Conservation (phyloP, 2,113 vertebrate species). For the Talpa occidentalis region DNA sequence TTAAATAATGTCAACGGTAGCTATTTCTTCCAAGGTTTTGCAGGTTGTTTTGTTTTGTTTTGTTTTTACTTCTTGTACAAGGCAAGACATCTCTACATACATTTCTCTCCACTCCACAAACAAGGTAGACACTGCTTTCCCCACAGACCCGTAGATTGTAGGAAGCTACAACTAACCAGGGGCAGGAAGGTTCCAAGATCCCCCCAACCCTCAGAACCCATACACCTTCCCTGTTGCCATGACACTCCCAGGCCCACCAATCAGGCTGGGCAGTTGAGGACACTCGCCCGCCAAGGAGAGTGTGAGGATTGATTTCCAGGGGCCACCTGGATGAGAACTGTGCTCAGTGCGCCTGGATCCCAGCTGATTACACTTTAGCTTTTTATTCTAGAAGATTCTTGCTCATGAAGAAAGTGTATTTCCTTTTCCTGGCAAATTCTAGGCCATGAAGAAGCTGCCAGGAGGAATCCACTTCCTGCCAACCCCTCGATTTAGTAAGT, state of each 20-base stretch:
- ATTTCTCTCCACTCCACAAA: background rate
- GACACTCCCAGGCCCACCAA: background rate
- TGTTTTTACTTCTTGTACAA: background rate
- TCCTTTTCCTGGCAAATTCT: background rate
- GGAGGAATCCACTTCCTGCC: background rate
- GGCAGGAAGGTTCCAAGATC: background rate
- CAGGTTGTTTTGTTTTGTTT: background rate
- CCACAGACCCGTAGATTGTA: too few species aligned
- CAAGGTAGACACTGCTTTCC: background rate
- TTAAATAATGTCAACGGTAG: too few species aligned
- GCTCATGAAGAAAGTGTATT: background rate
- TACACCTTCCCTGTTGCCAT: fast-evolving
- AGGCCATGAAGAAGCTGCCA: background rate
- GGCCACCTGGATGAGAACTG: too few species aligned
- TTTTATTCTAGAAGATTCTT: background rate
- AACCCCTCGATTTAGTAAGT: background rate
- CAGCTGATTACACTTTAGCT: background rate
- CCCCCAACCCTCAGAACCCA: background rate
- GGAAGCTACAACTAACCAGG: fast-evolving
- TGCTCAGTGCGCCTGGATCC: background rate
- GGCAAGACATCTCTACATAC: background rate
- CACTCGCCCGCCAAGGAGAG: background rate
- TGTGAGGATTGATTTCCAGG: background rate
- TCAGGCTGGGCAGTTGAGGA: background rate
- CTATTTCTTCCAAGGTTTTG: background rate